These are phyloP conservation scores for Dicentrarchus labrax DNA, from an alignment of 2,113 vertebrate genomes.

Conservation along the genomic window DNA sequence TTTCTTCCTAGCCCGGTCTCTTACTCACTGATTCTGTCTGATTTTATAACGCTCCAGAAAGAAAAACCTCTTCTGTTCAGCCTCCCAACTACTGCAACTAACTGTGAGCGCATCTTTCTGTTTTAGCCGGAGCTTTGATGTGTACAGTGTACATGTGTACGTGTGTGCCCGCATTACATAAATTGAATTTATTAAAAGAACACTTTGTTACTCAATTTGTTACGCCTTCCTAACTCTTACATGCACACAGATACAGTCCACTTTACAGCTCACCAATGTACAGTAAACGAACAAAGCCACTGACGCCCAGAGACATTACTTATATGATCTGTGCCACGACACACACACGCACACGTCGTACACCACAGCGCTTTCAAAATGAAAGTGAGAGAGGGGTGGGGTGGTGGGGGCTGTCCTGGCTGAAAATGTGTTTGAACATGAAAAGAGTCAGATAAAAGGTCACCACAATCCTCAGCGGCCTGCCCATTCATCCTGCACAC, in stretches of 20 bases:
- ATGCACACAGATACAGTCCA: conserved; percentile 8
- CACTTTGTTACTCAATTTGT: conserved; percentile 47
- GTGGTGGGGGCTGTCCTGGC: conserved; percentile 9
- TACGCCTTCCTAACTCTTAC: conserved; percentile 32
- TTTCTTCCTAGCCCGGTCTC: conserved; percentile 55
- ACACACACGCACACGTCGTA: conserved; percentile 29
- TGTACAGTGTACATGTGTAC: conserved; percentile 19
- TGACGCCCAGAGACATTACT: conserved; percentile 61
- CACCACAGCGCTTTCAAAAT: conserved; percentile 41
- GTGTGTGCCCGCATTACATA: conserved; percentile 38
- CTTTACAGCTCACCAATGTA: conserved; percentile 37
- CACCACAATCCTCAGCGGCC: conserved; percentile 48
- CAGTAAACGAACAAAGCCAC: conserved; percentile 42
- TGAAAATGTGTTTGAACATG: conserved; percentile 69
- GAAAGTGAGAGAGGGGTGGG: conserved; percentile 2
- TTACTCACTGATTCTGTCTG: conserved; percentile 79
- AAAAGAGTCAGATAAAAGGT: conserved; percentile 77
- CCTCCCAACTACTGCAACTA: conserved; percentile 38
- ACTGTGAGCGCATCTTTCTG: conserved; percentile 39
- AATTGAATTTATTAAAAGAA: background rate
- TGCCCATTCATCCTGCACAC: conserved; percentile 54
- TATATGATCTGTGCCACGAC: conserved; percentile 46
- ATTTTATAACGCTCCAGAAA: conserved; percentile 66
- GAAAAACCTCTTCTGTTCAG: conserved; percentile 43
- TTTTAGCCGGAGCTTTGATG: conserved; percentile 34